Evolutionary conservation across 2,888 invertebrate genomes (phyloP).

Genomic region (Andricus quercusramuli): DNA sequence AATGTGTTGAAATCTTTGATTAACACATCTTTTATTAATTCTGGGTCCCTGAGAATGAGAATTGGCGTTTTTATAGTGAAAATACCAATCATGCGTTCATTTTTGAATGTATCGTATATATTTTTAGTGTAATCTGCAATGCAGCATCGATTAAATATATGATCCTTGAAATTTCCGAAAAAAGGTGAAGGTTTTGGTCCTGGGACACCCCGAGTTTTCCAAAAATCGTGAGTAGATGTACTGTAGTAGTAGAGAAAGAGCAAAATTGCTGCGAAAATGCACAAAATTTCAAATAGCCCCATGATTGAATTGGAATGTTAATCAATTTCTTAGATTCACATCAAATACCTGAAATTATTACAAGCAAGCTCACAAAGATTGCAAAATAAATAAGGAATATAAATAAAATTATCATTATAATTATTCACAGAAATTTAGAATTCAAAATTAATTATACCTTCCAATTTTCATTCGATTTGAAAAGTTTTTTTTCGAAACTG

Average conservation of each 20-base stretch:
- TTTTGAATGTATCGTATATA: slow-evolving; percentile 47
- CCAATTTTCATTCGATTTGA: no score
- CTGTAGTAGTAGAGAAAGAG: slow-evolving; percentile 46
- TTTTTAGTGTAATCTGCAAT: slow-evolving; percentile 11
- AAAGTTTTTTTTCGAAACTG: no score
- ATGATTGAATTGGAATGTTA: no score
- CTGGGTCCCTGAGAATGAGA: slow-evolving; percentile 73
- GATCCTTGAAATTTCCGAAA: slow-evolving; percentile 75
- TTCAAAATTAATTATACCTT: no score
- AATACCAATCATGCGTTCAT: slow-evolving; percentile 71
- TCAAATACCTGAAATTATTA: no score
- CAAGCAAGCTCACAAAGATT: no score
- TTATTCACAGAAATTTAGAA: no score
- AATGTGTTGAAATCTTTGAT: no score
- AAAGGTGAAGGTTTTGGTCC: slow-evolving; percentile 75
- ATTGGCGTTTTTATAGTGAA: slow-evolving; percentile 72
- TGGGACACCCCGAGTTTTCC: slow-evolving; percentile 75
- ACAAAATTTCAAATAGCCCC: not conserved
- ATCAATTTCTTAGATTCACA: no score
- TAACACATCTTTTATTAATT: slow-evolving; percentile 62
- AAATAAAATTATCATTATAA: no score
- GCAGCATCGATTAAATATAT: slow-evolving; percentile 41
- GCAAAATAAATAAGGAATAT: no score
- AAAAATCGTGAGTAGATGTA: slow-evolving; percentile 66
- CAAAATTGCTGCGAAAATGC: not conserved